Base-by-base conservation (phyloP, 2,888 invertebrate species). In the Microplitis manilae region DNA sequence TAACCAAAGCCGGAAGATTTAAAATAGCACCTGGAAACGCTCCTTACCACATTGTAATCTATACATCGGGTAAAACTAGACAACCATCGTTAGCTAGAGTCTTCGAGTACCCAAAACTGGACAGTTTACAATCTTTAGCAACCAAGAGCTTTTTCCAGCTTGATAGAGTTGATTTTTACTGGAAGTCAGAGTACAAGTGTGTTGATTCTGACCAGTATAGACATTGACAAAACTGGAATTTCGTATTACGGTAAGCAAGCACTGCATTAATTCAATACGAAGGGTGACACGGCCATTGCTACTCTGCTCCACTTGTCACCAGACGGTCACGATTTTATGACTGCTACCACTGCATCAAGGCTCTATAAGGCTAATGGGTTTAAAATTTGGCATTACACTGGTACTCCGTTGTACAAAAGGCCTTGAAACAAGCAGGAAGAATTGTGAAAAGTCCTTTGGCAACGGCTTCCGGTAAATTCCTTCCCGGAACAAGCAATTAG, bases 201-300 rank as follows among this genome's bases (percentile, higher is more conserved):
- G 1, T 92, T 98, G 74, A 91, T 97, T 59, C 91, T 98, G 90
- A 96, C 97, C 0, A 95, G 95, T 82, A 96, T 96, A 30, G 98
- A 98, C 88, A 96, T 97, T 62, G 98, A 99, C 88, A 96, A 97
- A 90, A 96, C 97, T 69, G 97, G 97, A 73, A 95, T 96, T 69
- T 98, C 98, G 0, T 99, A 99, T 89, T 99, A 99, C 90, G 99
- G 99, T 59, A 98, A 98, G 90, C 97, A 98, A 90, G 94, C 96
- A 0, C 91, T 99, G 20, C 96, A 98, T 87, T 96, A 95, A 88
- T 93, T 98, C 80, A 95, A 94, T 83, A 94, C 94, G 0, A 96
- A 95, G 88, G 98, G 98, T 61, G 95, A 96, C 85, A 95, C 96
- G 1, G 94, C 95, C 81, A 93, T 96, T 84, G 95, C 98, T 81